Percentiles rank a stretch among this genome's conserved stretches.
phyloP scores from a whole-genome alignment of 2,113 vertebrate genomes.

The Madoqua kirkii region DNA sequence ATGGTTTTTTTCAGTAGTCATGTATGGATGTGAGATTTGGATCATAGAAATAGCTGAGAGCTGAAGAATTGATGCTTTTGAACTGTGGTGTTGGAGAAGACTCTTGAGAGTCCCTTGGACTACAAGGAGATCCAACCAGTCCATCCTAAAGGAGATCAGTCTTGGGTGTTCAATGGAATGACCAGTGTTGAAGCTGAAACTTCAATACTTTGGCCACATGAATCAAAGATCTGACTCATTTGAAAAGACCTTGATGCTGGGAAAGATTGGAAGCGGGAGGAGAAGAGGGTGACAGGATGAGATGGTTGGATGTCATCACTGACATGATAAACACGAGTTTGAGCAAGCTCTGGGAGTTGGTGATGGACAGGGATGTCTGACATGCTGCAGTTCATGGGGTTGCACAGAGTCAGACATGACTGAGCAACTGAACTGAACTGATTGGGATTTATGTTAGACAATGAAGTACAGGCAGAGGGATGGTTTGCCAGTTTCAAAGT shows the following conservation, averaged over 20 bases:
- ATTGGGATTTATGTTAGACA: neutral
- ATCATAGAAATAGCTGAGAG: neutral
- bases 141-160: neutral
- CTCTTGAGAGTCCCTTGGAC: neutral
- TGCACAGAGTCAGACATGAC: neutral
- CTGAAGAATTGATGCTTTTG: neutral
- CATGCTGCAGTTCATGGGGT: neutral
- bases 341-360: neutral
- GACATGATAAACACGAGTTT: fast-evolving
- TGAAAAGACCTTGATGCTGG: neutral
- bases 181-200: neutral
- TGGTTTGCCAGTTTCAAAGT: neutral
- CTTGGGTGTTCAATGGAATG: neutral
- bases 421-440: neutral
- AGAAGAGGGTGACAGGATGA: neutral
- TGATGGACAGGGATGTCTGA: neutral
- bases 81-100: neutral
- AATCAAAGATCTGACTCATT: fast-evolving
- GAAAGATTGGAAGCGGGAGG: fast-evolving
- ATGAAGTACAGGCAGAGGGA: neutral
- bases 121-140: neutral
- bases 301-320: neutral
- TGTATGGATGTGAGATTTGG: neutral
- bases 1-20: neutral
- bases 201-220: neutral